Evolutionary conservation across 2,888 invertebrate genomes (phyloP), one percentile per base, ranked within the genome.

Genomic region (Plagodis dolabraria): DNA sequence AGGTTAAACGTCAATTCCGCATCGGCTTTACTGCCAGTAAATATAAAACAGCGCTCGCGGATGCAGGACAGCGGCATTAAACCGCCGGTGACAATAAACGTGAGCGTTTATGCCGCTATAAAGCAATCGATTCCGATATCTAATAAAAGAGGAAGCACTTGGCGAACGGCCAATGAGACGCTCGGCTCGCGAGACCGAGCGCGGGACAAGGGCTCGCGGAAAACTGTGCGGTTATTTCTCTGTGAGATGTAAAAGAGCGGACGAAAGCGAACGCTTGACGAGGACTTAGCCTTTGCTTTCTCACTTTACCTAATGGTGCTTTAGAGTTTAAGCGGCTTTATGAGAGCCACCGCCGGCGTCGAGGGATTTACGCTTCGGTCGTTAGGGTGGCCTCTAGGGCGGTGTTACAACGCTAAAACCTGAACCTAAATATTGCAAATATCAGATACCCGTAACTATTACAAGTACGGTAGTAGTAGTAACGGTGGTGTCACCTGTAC

Each of bases 401-500:
- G 60, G 61, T 53, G 60, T 54, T 69, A 2, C 22, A 22, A 22
- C 22, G 22, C 22, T 22, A 22, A 22, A 22, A 22, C 22, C 64
- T 68, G 7, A 43, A 38, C 38, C 9, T 42, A 7, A 36, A 4
- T 36, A 36, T 36, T 7, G 22, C 22, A 5, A 7, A 36, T 36
- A 36, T 7, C 7, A 36, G 36, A 36, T 36, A 36, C 36, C 36
- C 8, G 22, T 4, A 22, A 22, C 22, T 36, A 36, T 36, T 36
- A 7, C 36, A 8, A 36, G 40, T 40, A 10, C 50, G 47, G 42
- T 60, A 58, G 56, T 65, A 69, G 66, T 72, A 71, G 76, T 79
- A 75, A 76, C 74, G 71, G 72, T 76, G 75, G 75, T 74, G 80
- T 88, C 89, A 95, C 96, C 96, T 95, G 94, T 94, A 94, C 85